A percentile compares a stretch with the other conserved stretches of the same genome.
Conservation (phyloP, 2,797 vertebrate species). For the Neostethus bicornis region DNA sequence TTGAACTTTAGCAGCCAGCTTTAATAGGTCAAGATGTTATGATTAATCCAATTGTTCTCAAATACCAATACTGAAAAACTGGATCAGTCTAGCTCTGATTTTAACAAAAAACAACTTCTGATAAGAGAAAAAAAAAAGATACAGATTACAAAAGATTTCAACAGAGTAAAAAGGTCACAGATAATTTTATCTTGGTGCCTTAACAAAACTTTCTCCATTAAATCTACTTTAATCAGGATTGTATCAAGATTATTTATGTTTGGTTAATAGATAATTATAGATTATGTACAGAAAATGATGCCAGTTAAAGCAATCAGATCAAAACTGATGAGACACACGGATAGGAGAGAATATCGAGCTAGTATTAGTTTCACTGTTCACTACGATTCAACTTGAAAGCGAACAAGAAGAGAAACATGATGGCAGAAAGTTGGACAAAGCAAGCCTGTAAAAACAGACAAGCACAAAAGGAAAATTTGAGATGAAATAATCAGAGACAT, state of each 20-base stretch:
- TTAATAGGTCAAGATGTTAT: background rate
- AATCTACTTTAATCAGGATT: conserved; percentile 51
- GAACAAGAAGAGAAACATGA: conserved; percentile 35
- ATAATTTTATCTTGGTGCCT: conserved; percentile 27
- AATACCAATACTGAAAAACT: background rate
- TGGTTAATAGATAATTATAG: conserved; percentile 41
- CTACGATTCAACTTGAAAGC: conserved; percentile 58
- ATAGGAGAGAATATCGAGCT: conserved; percentile 50
- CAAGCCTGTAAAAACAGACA: conserved; percentile 29
- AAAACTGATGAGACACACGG: conserved; percentile 49
- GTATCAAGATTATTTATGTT: conserved; percentile 45
- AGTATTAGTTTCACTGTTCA: conserved; percentile 58
- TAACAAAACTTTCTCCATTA: conserved; percentile 47
- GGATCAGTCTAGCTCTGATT: background rate
- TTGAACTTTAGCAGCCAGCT: background rate
- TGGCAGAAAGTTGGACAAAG: conserved; percentile 55
- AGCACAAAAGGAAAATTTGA: conserved; percentile 53
- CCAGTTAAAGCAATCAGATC: conserved; percentile 25
- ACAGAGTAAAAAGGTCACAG: conserved; percentile 39
- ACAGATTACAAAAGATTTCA: background rate
- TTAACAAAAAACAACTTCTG: conserved; percentile 14
- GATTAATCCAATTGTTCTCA: background rate
- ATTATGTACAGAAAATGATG: conserved; percentile 22
- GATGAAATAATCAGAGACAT: conserved; percentile 53
- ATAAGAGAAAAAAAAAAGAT: conserved; percentile 23